Conservation (phyloP, 2,888 invertebrate genomes). For the Zonitis immaculata region DNA sequence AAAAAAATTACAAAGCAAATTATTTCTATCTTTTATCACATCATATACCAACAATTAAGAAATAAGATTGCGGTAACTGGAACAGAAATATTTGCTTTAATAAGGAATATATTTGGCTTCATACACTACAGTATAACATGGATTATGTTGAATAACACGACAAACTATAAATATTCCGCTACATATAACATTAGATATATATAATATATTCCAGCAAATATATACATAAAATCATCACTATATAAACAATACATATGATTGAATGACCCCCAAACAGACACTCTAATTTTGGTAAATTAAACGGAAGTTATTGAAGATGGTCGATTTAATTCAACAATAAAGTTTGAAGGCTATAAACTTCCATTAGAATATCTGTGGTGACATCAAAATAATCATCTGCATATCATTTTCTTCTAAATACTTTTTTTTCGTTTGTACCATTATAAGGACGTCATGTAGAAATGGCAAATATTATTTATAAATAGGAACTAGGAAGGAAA, state of each 20-base stretch:
- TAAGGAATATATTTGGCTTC: background rate
- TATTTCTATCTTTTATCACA: no score
- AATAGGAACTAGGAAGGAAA: background rate
- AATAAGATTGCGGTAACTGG: no score
- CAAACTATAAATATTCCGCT: background rate
- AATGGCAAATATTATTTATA: background rate
- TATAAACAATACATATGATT: no score
- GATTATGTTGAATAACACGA: background rate
- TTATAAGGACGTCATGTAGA: background rate
- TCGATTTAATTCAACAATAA: no score
- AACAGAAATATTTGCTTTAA: background rate
- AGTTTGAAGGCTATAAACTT: no score
- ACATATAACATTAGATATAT: background rate
- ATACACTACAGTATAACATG: conserved; percentile 1
- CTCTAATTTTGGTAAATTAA: no score
- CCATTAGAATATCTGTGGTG: no score
- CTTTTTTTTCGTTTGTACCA: background rate
- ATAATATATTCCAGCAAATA: background rate
- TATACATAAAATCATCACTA: background rate
- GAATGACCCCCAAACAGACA: no score
- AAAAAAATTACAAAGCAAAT: no score
- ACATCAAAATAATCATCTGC: no score
- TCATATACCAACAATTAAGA: no score
- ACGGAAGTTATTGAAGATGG: no score
- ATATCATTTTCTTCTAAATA: background rate